Evolutionary conservation across 2,888 invertebrate species (phyloP).

Genomic region (Eremobia ochroleuca): DNA sequence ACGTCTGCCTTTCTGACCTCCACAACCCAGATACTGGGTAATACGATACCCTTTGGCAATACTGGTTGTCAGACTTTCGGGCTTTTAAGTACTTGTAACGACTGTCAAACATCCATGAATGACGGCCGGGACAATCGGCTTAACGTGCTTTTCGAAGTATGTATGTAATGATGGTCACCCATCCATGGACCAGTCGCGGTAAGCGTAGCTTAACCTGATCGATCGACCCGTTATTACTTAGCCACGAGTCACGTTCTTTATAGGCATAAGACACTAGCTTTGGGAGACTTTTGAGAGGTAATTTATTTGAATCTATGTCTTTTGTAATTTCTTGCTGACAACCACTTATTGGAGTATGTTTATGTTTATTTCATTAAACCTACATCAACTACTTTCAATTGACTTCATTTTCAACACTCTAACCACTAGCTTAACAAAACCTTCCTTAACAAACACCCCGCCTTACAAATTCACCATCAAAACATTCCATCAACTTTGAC

Average conservation of each 20-base stretch:
- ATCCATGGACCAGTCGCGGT: not conserved
- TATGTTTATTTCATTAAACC: not conserved
- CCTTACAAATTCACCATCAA: constrained; percentile 25
- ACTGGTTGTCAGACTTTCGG: no score
- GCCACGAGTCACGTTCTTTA: not conserved
- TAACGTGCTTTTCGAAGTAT: no score
- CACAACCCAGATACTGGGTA: not conserved
- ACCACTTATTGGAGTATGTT: not conserved
- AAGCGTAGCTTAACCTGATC: not conserved
- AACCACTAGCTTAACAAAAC: not conserved
- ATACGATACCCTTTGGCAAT: no score
- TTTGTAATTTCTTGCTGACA: not conserved
- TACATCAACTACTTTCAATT: not conserved
- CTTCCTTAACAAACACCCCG: not conserved
- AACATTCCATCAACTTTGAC: constrained; percentile 54
- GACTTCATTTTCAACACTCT: not conserved
- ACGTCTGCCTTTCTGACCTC: not conserved
- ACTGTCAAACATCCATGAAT: no score
- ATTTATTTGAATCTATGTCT: not conserved
- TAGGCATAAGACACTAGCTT: not conserved
- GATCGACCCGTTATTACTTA: not conserved
- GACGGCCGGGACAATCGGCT: no score
- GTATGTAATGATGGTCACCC: no score
- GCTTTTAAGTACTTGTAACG: no score
- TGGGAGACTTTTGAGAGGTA: not conserved